Evolutionary conservation across 2,797 vertebrate species (phyloP).

Genomic region (Neosalanx taihuensis): DNA sequence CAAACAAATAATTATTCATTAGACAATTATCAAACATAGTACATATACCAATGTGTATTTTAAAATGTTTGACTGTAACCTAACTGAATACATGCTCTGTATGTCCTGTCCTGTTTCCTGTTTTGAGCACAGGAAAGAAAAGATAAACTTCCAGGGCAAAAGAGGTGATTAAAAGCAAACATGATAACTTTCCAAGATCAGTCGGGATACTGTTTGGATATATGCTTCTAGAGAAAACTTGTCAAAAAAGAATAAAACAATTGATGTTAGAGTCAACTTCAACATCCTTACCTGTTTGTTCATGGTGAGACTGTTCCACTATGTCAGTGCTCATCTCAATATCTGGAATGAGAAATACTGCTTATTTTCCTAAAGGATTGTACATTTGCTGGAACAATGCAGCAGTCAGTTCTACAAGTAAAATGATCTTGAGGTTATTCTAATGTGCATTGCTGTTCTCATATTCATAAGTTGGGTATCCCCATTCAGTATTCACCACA

Average conservation of each 20-base stretch:
- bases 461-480: slow-evolving; percentile 83
- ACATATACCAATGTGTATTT: background rate
- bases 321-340: slow-evolving; percentile 94
- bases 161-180: background rate
- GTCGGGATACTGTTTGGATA: background rate
- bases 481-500: slow-evolving; percentile 43
- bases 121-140: background rate
- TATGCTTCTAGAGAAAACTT: background rate
- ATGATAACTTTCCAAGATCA: background rate
- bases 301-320: slow-evolving; percentile 77
- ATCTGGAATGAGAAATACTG: slow-evolving; percentile 87
- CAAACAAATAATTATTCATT: background rate
- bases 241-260: slow-evolving; percentile 16
- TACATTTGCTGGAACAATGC: slow-evolving; percentile 74
- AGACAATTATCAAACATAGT: background rate
- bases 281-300: slow-evolving; percentile 84
- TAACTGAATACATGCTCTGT: background rate
- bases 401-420: slow-evolving; percentile 73
- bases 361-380: slow-evolving; percentile 89
- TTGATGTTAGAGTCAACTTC: background rate
- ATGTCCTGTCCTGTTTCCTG: background rate
- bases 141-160: background rate
- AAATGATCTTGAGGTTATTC: slow-evolving; percentile 87
- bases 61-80: background rate
- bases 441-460: slow-evolving; percentile 79